Evolutionary conservation across 92 coral and sea anemone species (phyloP).

Genomic region (Epizoanthus rinbou): DNA sequence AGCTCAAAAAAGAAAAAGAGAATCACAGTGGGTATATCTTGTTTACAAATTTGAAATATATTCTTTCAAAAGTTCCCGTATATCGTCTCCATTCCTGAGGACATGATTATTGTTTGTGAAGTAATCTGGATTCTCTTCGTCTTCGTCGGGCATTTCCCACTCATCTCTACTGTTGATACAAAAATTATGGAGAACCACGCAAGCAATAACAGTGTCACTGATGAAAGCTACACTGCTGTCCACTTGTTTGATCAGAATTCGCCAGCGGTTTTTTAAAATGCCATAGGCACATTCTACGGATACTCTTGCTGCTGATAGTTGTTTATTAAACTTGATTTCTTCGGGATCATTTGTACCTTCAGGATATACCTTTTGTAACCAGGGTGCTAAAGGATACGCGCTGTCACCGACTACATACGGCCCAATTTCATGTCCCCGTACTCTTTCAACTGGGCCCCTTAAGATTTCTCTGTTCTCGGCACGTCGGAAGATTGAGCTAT

Average conservation of each 20-base stretch:
- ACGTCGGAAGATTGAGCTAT: slow-evolving; percentile 42
- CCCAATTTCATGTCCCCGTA: slow-evolving; percentile 29
- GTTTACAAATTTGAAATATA: slow-evolving; percentile 32
- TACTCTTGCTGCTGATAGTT: slow-evolving; percentile 21
- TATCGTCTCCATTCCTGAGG: slow-evolving; percentile 46
- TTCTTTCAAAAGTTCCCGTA: slow-evolving; percentile 46
- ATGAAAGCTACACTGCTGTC: slow-evolving; percentile 23
- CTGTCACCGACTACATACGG: slow-evolving; percentile 64
- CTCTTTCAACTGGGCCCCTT: slow-evolving; percentile 34
- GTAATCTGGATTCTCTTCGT: slow-evolving; percentile 15
- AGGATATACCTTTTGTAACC: slow-evolving; percentile 61
- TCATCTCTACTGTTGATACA: slow-evolving; percentile 11
- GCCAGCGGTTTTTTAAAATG: slow-evolving; percentile 33
- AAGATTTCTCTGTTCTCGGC: slow-evolving; percentile 46
- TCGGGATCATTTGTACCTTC: slow-evolving; percentile 50
- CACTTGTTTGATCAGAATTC: slow-evolving; percentile 21
- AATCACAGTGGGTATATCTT: background rate
- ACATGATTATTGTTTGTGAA: slow-evolving; percentile 37
- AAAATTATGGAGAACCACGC: slow-evolving; percentile 36
- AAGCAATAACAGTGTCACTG: slow-evolving; percentile 34
- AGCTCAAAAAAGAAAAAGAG: background rate
- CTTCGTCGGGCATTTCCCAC: slow-evolving; percentile 15
- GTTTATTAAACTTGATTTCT: slow-evolving; percentile 41
- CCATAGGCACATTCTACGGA: slow-evolving; percentile 32
- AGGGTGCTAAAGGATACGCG: slow-evolving; percentile 58